Evolutionary conservation across 2,113 vertebrate species (phyloP), one percentile per base, ranked within the genome.

Genomic region (Ovibos moschatus): DNA sequence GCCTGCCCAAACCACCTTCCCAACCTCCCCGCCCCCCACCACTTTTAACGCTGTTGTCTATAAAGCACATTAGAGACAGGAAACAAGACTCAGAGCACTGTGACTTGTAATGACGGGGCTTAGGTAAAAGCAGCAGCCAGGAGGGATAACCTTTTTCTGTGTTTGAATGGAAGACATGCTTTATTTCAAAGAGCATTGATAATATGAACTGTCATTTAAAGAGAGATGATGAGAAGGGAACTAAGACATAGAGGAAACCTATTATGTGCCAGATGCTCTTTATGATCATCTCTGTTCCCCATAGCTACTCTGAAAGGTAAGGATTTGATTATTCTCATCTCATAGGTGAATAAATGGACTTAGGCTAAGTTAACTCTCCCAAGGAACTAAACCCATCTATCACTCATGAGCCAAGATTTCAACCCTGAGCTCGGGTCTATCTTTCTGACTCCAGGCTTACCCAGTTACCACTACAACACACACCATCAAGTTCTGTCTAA

Each of bases 151-250:
- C 9, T 87, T 89, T 51, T 74, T 64, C 84, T 92, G 60, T 36
- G 12, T 96, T 96, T 95, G 60, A 91, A 13, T 40, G n/a, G 78
- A 91, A 96, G 78, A 14, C 53, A n/a, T 28, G 71, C 28, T 89
- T 84, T 60, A 67, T 95, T 81, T 94, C 74, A 55, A 91, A 95
- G 79, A 67, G 25, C 45, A 55, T 47, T 74, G 19, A 43, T 23
- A 53, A 40, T 87, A 88, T 13, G 60, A 78, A 74, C 7, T 57
- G 55, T 45, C 50, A 58, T 74, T 82, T 88, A 62, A 97, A 84
- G 36, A 33, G 47, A 92, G n/a, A 27, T 47, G 7, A 13, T 87
- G 5, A 9, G 15, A 47, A 94, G 30, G 23, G 6, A 84, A 51
- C 60, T 76, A 71, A 62, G 74, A 43, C 27, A 71, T 23, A 71